Conservation (phyloP, 1,140 invertebrate species). For the Pachypeltis micranthus region DNA sequence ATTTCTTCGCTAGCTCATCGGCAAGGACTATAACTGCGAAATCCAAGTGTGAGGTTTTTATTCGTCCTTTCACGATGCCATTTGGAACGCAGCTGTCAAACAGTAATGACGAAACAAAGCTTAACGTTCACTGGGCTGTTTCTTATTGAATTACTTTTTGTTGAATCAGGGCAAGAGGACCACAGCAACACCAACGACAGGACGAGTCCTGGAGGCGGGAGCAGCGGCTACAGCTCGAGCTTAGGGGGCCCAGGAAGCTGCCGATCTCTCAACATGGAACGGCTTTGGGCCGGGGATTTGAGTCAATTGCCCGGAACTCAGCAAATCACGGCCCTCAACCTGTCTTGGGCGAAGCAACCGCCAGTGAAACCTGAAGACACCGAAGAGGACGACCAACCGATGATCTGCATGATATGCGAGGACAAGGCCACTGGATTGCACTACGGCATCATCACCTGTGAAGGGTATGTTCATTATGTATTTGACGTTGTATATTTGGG, state of each 20-base stretch:
- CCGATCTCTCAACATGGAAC: constrained; percentile 68
- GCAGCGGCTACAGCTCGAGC: constrained; percentile 24
- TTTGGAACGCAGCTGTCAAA: no score
- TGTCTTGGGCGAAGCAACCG: constrained; percentile 33
- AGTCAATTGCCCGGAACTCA: constrained; percentile 68
- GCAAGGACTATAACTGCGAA: no score
- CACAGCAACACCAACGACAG: constrained; percentile 19
- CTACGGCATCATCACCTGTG: constrained; percentile 95
- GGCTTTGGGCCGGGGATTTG: constrained; percentile 75
- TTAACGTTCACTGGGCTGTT: no score
- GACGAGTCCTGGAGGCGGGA: constrained; percentile 24
- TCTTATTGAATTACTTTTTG: no score
- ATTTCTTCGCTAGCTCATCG: no score
- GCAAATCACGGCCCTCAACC: constrained; percentile 59
- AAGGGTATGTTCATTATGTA: constrained; percentile 78
- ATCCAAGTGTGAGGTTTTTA: no score
- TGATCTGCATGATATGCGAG: constrained; percentile 97
- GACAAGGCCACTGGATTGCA: constrained; percentile 94
- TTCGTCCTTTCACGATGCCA: no score
- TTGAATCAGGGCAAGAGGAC: constrained; percentile 19
- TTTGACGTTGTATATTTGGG: no score
- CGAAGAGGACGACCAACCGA: constrained; percentile 82
- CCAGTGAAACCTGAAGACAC: constrained; percentile 40
- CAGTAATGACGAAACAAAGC: no score
- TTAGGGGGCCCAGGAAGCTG: constrained; percentile 20